Base-by-base conservation (phyloP, 2,888 invertebrate species). In the Phaedon cochleariae region DNA sequence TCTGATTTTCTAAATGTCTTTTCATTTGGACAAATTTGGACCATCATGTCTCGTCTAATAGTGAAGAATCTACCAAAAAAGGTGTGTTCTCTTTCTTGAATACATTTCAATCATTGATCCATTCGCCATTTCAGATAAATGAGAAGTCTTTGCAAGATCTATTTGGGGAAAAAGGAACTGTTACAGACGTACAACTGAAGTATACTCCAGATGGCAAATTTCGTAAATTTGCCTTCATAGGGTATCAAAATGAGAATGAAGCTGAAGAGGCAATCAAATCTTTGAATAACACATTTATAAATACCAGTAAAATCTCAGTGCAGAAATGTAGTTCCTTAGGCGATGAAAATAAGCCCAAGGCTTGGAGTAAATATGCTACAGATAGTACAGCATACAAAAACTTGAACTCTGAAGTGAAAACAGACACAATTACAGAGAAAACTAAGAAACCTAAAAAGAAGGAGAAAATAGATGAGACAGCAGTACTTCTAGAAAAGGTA, bases 181-280 rank as follows among this genome's bases (percentile, higher is more conserved):
- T 99, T 7, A 98, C 98, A 6, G 98, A 99, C 85, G 89, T 97
- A 6, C 94, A 96, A 77, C 84, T 98, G 6, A 98, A 98, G 82
- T 97, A 93, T 78, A 96, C 95, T 0, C 89, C 91, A 74, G 92
- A 95, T 85, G 97, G 98, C 7, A 91, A 90, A 79, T 98, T 98
- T 81, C 87, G 98, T 65, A 91, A 93, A 76, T 98, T 98, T 85
- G 96, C 92, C 3, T 98, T 98, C 80, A 86, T 99, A 74, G 98
- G 98, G 6, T 98, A 90, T 82, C 90, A 93, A 79, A 89, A 87
- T 20, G 92, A 92, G 68, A 89, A 90, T 53, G 92, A 95, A 78
- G 97, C 96, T 0, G 79, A 88, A 53, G 86, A 86, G 31, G 98
- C 98, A 0, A 86, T 90, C 31, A 85, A 91, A 17, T 90, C 90